phyloP scores from a whole-genome alignment of 2,113 vertebrate genomes.

The Hemicordylus capensis region DNA sequence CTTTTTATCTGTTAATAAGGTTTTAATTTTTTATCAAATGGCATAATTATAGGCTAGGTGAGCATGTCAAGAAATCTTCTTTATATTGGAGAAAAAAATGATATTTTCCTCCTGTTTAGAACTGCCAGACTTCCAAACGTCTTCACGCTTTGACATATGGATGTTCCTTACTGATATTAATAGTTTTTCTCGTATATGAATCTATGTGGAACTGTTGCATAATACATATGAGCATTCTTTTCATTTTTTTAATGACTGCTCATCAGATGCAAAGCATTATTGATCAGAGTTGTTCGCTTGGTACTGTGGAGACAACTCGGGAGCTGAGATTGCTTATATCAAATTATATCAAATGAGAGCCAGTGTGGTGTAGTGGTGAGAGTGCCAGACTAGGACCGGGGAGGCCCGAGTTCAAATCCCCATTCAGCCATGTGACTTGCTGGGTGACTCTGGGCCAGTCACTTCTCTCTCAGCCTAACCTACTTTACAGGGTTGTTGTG shows the following conservation, averaged over 20 bases:
- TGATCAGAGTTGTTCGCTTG: background rate
- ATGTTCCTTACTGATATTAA: background rate
- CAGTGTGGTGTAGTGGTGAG: too few species aligned
- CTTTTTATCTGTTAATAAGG: background rate
- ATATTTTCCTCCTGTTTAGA: background rate
- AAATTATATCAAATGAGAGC: too few species aligned
- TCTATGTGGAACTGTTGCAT: background rate
- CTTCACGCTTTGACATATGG: background rate
- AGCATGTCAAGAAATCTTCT: background rate
- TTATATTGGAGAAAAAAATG: too few species aligned
- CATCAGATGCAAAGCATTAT: background rate
- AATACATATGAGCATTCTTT: background rate
- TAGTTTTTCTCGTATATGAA: background rate
- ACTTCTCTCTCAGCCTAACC: too few species aligned
- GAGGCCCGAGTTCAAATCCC: too few species aligned
- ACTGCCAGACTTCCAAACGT: background rate
- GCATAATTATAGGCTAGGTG: background rate
- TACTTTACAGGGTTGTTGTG: too few species aligned
- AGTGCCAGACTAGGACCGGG: too few species aligned
- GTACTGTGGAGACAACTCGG: too few species aligned
- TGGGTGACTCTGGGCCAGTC: too few species aligned
- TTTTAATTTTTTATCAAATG: background rate
- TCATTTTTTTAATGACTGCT: background rate
- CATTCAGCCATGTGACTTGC: too few species aligned
- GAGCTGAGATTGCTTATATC: too few species aligned